Percentiles rank a stretch among this genome's conserved stretches.
Conservation (phyloP, 2,113 vertebrate genomes). For the Crocuta crocuta region DNA sequence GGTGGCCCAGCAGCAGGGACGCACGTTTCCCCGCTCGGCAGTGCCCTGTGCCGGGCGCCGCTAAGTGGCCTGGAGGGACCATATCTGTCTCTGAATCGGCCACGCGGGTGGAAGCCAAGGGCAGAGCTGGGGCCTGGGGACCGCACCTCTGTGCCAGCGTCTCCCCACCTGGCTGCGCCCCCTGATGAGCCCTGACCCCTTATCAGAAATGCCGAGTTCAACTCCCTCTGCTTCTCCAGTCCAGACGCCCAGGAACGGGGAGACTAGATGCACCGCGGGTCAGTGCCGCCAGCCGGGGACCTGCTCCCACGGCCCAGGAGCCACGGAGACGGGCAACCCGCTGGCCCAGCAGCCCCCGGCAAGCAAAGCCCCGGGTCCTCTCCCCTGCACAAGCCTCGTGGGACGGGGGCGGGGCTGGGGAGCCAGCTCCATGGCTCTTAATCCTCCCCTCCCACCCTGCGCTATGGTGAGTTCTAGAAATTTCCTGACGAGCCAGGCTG, state of each 20-base stretch:
- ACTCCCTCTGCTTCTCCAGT: neutral
- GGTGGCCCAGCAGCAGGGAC: neutral
- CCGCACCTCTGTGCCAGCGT: accelerated
- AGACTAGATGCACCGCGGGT: neutral
- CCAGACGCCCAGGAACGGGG: neutral
- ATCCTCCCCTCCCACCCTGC: too few species aligned
- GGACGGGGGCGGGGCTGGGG: neutral
- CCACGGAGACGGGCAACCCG: neutral
- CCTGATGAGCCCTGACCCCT: neutral
- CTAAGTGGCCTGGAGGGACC: neutral
- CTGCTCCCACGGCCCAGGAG: accelerated
- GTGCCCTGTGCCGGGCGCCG: neutral
- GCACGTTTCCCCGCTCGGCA: neutral
- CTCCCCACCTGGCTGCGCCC: accelerated
- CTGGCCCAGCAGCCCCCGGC: neutral
- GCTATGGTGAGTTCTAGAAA: neutral
- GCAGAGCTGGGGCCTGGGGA: neutral
- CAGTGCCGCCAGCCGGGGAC: neutral
- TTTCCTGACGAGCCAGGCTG: neutral
- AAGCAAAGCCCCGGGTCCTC: neutral
- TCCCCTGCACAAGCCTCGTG: neutral
- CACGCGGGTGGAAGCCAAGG: too few species aligned
- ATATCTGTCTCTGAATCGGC: neutral
- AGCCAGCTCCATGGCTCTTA: neutral
- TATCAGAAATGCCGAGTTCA: neutral